Evolutionary conservation across 1,140 invertebrate species (phyloP).

Genomic region (Dolichoris vasculosae): DNA sequence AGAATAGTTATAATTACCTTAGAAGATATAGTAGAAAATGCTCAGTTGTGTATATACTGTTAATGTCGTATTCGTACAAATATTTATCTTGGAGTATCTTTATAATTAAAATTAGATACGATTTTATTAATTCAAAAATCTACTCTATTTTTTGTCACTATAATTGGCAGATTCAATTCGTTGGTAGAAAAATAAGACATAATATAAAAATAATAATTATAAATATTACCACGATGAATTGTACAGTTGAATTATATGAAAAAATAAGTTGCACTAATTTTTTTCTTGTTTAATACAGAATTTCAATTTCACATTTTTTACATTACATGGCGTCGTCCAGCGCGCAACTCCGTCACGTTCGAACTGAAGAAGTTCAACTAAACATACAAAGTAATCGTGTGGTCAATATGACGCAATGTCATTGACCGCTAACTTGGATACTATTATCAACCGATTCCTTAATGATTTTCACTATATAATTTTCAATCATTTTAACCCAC

Average conservation of each 20-base stretch:
- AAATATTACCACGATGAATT: not conserved
- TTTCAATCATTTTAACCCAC: not conserved
- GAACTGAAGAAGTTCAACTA: conserved; percentile 25
- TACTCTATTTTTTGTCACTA: not conserved
- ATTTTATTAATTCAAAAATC: not conserved
- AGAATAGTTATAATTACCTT: conserved; percentile 9
- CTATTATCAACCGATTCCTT: conserved; percentile 25
- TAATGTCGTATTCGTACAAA: not conserved
- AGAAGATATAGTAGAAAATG: not conserved
- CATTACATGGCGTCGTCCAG: conserved; percentile 1
- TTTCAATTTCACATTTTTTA: conserved; percentile 19
- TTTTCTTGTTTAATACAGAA: not conserved
- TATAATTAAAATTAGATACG: not conserved
- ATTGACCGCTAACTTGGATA: conserved; percentile 45
- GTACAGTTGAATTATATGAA: not conserved
- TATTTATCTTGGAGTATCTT: not conserved
- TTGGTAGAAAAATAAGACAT: not conserved
- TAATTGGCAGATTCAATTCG: not conserved
- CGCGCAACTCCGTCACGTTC: conserved; percentile 25
- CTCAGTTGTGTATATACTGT: not conserved
- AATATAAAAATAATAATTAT: not conserved
- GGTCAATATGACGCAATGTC: conserved; percentile 38
- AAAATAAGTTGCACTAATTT: not conserved
- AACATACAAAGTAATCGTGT: not conserved
- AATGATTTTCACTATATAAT: not conserved